Base-by-base conservation (phyloP, 2,113 vertebrate species). In the Oryzias javanicus region DNA sequence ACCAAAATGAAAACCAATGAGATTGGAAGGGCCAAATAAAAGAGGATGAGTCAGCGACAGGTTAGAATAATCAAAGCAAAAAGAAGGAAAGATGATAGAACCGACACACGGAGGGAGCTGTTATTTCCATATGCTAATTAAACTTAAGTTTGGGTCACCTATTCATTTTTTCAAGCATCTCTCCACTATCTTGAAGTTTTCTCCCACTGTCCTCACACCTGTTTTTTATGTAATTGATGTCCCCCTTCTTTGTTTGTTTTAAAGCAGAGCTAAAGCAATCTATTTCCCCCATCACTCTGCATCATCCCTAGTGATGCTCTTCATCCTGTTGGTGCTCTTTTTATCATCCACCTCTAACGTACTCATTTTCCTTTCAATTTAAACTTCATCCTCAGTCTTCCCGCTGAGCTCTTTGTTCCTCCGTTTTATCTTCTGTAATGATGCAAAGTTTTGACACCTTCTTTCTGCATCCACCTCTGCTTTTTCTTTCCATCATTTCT, bases 81-180 rank as follows among this genome's bases (percentile, higher is more conserved):
- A 70, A 73, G 29, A 27, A 13, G 19, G 10, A 29, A 29, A 54
- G 16, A 49, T 53, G 68, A 41, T 25, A 55, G 63, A 49, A 60
- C 49, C 53, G 60, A 58, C 65, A 51, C 63, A 16, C 6, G 19
- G 40, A 64, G 24, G 69, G 55, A 70, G 79, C 58, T 62, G 55
- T 68, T 50, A 83, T 81, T 86, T 79, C 63, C 76, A 85, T 86
- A 80, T 85, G 86, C 78, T 86, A 86, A 88, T 85, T 85, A 81
- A 78, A 75, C 70, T 72, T 76, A 63, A 69, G 82, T 74, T 74
- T 82, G 80, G 84, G 79, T 85, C 76, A 85, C 66, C 70, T 70
- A 72, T 50, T 83, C 61, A 66, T 74, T 52, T 69, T 82, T 73
- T 72, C 77, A 72, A 59, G 46, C 55, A 72, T 75, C 47, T 51